Percentiles rank a stretch among this genome's conserved stretches.
These are phyloP conservation scores for Excalfactoria chinensis DNA, from an alignment of 2,113 vertebrate genomes.

Conservation along the genomic window DNA sequence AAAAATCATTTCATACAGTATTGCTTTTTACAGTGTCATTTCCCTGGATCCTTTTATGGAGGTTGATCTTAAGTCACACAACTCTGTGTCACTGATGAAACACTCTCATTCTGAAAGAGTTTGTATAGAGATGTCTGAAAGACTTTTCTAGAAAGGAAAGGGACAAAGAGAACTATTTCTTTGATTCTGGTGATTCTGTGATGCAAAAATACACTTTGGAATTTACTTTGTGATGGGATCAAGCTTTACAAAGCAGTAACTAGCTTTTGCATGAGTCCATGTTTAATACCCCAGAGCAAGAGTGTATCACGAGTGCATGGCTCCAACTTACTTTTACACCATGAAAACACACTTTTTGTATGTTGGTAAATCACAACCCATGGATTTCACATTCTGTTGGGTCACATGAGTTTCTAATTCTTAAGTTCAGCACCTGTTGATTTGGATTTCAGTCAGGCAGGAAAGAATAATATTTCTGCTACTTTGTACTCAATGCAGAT, in stretches of 20 bases:
- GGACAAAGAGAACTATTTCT: neutral
- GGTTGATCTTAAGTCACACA: neutral
- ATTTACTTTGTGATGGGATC: neutral
- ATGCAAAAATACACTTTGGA: neutral
- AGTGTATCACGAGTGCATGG: fast-evolving
- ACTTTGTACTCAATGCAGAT: neutral
- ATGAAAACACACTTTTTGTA: neutral
- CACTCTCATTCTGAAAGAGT: neutral
- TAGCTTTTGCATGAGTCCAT: neutral
- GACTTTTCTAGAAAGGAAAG: neutral
- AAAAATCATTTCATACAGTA: neutral
- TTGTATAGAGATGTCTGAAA: neutral
- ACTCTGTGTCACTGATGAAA: neutral
- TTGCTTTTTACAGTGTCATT: neutral
- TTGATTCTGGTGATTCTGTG: neutral
- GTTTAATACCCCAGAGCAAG: neutral
- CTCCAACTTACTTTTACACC: neutral
- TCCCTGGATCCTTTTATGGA: neutral
- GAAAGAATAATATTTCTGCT: neutral
- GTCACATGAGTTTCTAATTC: neutral
- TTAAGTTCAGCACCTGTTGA: neutral
- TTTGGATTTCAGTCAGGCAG: neutral
- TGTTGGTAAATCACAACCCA: fast-evolving
- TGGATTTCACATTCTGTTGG: neutral
- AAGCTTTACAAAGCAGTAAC: neutral